Evolutionary conservation across 2,888 invertebrate species (phyloP), one percentile per base, ranked within the genome.

Genomic region (Perdita meconis): DNA sequence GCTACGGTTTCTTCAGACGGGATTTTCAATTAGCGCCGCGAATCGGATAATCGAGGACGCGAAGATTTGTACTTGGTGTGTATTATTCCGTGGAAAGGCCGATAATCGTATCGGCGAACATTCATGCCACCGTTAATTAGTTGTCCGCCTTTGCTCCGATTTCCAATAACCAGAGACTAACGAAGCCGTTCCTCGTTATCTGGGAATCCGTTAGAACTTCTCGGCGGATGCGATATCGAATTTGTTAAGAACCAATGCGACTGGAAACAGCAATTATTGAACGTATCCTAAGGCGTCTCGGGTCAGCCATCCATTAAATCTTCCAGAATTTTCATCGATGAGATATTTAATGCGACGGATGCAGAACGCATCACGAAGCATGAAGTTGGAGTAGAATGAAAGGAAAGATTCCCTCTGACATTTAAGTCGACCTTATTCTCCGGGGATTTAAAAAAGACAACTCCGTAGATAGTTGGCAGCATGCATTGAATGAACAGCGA

Each of bases 401-500:
- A 61, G 74, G 75, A 74, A 78, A 79, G 59, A 80, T 79, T 76
- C 77, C 56, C 72, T 67, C 53, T 42, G 70, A 84, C 63, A 60
- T 72, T 80, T 72, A 78, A 79, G 72, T 73, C 60, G 50, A 78
- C 78, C 76, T 84, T 82, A 69, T 79, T 75, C 69, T 74, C 75
- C 72, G 71, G 81, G 72, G 72, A 83, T 84, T 80, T 79, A 84
- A 75, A 66, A 72, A 72, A 40, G 69, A 72, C 70, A 80, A 71
- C 80, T 75, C 68, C 75, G 70, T 56, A 59, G 77, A 66, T 71
- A 84, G 82, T 83, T 71, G 86, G 80, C 86, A 81, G 74, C 80
- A 76, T 75, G 51, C 72, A 83, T 70, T 83, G 50, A 47, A n/a
- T 24, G 24, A 55, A 59, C 51, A 47, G 13, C 16, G 44, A 16